phyloP scores from a whole-genome alignment of 2,113 vertebrate species.

The Syngnathoides biaculeatus region DNA sequence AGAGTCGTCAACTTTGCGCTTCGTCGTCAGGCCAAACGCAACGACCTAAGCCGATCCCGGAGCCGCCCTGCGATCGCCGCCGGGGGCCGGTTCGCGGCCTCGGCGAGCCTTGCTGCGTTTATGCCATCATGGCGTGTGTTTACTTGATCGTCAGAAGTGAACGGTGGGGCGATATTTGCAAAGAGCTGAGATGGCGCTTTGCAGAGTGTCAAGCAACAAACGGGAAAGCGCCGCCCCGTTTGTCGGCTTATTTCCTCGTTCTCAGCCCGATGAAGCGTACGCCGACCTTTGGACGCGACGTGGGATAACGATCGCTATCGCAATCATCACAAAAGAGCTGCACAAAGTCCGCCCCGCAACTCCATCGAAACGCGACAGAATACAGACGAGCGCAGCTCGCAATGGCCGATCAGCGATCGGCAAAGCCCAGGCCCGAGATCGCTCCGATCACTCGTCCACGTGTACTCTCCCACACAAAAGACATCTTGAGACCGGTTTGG shows the following conservation, averaged over 20 bases:
- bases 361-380: constrained; percentile 43
- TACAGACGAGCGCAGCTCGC: constrained; percentile 49
- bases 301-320: not conserved
- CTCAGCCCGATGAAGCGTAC: not conserved
- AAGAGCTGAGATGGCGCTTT: not conserved
- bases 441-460: constrained; percentile 8
- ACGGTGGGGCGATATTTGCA: not conserved
- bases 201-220: not conserved
- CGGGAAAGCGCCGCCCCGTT: constrained; percentile 42
- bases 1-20: not conserved
- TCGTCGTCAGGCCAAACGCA: too few relatives aligned
- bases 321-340: constrained; percentile 13
- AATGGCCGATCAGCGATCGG: constrained; percentile 57
- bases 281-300: not conserved
- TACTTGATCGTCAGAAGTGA: too few relatives aligned
- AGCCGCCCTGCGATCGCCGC: not conserved
- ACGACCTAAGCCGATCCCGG: too few relatives aligned
- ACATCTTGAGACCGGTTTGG: constrained; percentile 2
- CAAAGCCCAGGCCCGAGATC: constrained; percentile 38
- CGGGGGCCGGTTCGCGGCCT: too few relatives aligned
- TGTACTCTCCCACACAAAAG: not conserved
- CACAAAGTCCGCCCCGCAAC: constrained; percentile 31
- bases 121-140: too few relatives aligned
- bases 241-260: not conserved
- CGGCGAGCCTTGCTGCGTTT: too few relatives aligned